Conservation (phyloP, 1,140 invertebrate species). For the Plectrocnemia conspersa region DNA sequence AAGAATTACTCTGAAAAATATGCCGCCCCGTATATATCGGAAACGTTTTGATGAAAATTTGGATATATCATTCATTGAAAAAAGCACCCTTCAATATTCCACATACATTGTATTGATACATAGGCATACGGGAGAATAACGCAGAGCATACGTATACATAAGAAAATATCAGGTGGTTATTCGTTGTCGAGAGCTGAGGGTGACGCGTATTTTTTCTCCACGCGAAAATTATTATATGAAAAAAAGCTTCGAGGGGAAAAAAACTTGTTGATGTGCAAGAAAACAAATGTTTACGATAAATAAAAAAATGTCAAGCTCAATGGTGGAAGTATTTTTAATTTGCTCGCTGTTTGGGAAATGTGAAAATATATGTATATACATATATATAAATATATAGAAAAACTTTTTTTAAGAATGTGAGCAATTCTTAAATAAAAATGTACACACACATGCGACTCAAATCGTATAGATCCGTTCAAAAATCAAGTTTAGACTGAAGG, state of each 20-base stretch:
- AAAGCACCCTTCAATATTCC: too few species aligned
- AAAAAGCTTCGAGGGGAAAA: not conserved
- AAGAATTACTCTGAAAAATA: too few species aligned
- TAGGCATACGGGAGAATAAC: too few species aligned
- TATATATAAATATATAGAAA: not conserved
- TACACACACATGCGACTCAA: not conserved
- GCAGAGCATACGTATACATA: too few species aligned
- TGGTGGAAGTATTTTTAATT: not conserved
- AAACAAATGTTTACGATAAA: constrained; percentile 11
- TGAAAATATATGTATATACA: not conserved
- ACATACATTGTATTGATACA: too few species aligned
- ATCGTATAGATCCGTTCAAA: not conserved
- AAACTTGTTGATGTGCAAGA: not conserved
- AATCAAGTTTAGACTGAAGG: not conserved
- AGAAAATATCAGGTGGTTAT: too few species aligned
- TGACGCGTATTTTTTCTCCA: too few species aligned
- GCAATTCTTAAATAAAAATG: not conserved
- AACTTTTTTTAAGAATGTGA: not conserved
- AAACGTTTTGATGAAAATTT: too few species aligned
- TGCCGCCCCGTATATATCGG: too few species aligned
- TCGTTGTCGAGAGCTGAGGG: too few species aligned
- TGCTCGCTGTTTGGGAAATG: not conserved
- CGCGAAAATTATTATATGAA: constrained; percentile 1
- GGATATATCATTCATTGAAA: too few species aligned
- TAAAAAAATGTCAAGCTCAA: not conserved